These are phyloP conservation scores for Rachycentron canadum DNA, from an alignment of 2,797 vertebrate genomes.

Conservation along the genomic window DNA sequence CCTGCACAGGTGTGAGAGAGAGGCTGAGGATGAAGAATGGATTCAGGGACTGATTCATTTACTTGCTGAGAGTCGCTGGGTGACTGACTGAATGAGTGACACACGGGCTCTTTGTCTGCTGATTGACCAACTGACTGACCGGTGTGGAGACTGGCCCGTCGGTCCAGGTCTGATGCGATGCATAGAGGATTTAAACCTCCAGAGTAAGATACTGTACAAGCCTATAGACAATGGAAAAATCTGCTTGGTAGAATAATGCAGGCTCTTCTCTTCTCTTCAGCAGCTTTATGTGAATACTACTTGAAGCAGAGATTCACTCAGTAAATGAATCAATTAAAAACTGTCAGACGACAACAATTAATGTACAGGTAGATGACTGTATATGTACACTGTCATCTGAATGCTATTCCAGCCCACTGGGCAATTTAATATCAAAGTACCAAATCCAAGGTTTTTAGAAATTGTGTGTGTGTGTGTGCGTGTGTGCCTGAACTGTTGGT, in stretches of 20 bases:
- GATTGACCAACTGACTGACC: slow-evolving; percentile 15
- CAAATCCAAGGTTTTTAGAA: neutral
- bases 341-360: neutral
- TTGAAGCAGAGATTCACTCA: slow-evolving; percentile 8
- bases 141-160: neutral
- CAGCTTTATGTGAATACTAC: neutral
- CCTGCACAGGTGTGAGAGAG: slow-evolving; percentile 66
- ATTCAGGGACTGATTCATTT: slow-evolving; percentile 73
- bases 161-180: neutral
- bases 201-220: slow-evolving; percentile 3
- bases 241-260: slow-evolving; percentile 29
- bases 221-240: slow-evolving; percentile 12
- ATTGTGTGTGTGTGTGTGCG: neutral
- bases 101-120: slow-evolving; percentile 33
- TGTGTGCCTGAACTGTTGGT: neutral
- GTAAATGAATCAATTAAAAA: neutral
- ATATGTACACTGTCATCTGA: neutral
- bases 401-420: neutral
- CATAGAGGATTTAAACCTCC: slow-evolving; percentile 18
- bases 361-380: neutral
- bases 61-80: slow-evolving; percentile 48
- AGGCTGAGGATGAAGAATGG: slow-evolving; percentile 59
- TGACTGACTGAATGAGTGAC: slow-evolving; percentile 57
- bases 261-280: neutral
- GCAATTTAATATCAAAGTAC: neutral